Percentiles rank a stretch among this genome's conserved stretches.
Evolutionary conservation across 53 echinoderm and acorn worm genomes (phyloP).

Genomic region (Hippasteria phrygiana): DNA sequence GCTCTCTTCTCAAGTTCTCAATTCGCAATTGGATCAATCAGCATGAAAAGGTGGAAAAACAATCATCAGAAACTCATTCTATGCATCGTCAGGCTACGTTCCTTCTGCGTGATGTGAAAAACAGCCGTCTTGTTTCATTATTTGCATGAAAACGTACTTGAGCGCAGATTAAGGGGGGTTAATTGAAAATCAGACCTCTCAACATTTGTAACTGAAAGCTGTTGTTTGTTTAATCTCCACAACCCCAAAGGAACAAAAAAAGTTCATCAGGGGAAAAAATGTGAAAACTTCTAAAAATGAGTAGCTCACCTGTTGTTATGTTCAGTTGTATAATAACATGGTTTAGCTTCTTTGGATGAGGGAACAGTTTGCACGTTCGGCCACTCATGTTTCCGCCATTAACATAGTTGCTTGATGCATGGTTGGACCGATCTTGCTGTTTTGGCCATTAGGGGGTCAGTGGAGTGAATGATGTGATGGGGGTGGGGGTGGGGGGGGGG

Average conservation of each 20-base stretch:
- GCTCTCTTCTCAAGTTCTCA: background rate
- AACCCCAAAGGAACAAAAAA: background rate
- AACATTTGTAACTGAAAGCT: background rate
- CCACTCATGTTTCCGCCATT: constrained; percentile 22
- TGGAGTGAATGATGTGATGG: constrained; percentile 15
- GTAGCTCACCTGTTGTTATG: background rate
- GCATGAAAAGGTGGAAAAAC: background rate
- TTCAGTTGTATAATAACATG: background rate
- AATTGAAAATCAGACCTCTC: background rate
- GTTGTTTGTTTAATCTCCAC: constrained; percentile 10
- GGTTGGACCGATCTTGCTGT: background rate
- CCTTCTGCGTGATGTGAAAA: background rate
- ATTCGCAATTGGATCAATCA: background rate
- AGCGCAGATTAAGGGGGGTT: background rate
- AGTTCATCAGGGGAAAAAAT: background rate
- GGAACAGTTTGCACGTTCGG: background rate
- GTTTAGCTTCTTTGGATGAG: background rate
- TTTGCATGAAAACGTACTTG: background rate
- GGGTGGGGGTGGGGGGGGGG: no score
- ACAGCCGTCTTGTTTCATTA: background rate
- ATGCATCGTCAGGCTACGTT: background rate
- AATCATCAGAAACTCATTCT: background rate
- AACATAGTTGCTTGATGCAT: constrained; percentile 14
- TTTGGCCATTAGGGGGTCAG: constrained; percentile 11
- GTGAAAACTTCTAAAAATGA: background rate